Evolutionary conservation across 2,888 invertebrate species (phyloP).

Genomic region (Tinea trinotella): DNA sequence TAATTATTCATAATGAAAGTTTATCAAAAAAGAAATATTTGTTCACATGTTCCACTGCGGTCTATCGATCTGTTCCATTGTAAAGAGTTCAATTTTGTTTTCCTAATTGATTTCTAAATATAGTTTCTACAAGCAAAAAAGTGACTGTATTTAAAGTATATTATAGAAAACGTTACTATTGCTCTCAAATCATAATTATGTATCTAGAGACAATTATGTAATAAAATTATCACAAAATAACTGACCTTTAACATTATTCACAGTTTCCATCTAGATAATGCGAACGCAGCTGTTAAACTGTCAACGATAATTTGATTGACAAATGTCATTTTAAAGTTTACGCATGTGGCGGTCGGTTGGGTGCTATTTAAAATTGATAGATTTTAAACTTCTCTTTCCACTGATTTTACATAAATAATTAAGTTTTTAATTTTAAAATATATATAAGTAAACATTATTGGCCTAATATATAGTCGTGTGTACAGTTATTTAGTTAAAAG

Average conservation of each 20-base stretch:
- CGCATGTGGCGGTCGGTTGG: slow-evolving; percentile 37
- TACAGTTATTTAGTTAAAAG: neutral
- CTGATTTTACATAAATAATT: slow-evolving; percentile 20
- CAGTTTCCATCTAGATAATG: slow-evolving; percentile 25
- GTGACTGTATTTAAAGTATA: no score
- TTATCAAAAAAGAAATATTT: neutral
- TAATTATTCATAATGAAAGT: no score
- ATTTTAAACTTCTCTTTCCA: slow-evolving; percentile 22
- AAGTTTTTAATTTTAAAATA: neutral
- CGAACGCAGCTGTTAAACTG: slow-evolving; percentile 24
- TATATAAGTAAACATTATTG: neutral
- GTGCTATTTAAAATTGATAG: neutral
- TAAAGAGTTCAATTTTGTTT: no score
- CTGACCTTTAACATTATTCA: slow-evolving; percentile 24
- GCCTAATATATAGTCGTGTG: neutral
- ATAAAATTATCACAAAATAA: slow-evolving; percentile 5
- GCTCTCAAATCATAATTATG: neutral
- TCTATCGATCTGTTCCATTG: no score
- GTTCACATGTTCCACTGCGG: neutral
- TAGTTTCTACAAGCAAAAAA: no score
- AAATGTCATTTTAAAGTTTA: slow-evolving; percentile 48
- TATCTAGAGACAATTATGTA: neutral
- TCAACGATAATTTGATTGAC: slow-evolving; percentile 9
- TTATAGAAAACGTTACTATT: no score
- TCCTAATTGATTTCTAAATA: no score